Evolutionary conservation across 2,113 vertebrate genomes (phyloP), one percentile per base, ranked within the genome.

Genomic region (Corythornis vintsioides): DNA sequence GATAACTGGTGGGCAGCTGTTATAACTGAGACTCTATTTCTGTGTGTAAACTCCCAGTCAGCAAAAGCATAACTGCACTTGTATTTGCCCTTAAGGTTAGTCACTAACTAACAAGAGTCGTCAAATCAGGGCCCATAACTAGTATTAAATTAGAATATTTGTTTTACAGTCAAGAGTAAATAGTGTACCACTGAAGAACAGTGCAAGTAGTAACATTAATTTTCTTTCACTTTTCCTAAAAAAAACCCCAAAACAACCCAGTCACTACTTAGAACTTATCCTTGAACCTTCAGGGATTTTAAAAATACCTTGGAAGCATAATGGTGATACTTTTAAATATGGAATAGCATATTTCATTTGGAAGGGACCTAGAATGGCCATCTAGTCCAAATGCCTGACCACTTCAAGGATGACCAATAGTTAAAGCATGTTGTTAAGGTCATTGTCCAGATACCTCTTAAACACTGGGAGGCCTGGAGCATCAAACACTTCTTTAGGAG

Each of bases 401-500:
- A 40, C 2, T n/a, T 63, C 24, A 50, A 48, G 20, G 2, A 7
- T 48, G 7, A 70, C 7, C 17, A 29, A 64, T 29, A 64, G 35
- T 42, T 64, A 55, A 43, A 63, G 24, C 14, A 7, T 10, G 5
- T 55, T 35, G 3, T 11, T 31, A 29, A 29, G 28, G 18, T 2
- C 21, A 11, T 3, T 50, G 20, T 12, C 24, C 29, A 48, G 29
- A 31, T 17, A 9, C 11, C 15, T n/a, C 8, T 72, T 13, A 13
- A 59, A 2, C 38, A 71, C n/a, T 43, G 57, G 10, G 15, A 31
- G 21, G 7, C 3, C 13, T 8, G 24, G 24, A 14, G 40, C 35
- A 47, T 10, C 0, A 0, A 35, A 5, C 5, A 16, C 3, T 3
- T 19, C 16, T 64, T 10, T 21, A 47, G 19, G 19, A 56, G 72